phyloP scores from a whole-genome alignment of 2,113 vertebrate genomes.

The Abramis brama region DNA sequence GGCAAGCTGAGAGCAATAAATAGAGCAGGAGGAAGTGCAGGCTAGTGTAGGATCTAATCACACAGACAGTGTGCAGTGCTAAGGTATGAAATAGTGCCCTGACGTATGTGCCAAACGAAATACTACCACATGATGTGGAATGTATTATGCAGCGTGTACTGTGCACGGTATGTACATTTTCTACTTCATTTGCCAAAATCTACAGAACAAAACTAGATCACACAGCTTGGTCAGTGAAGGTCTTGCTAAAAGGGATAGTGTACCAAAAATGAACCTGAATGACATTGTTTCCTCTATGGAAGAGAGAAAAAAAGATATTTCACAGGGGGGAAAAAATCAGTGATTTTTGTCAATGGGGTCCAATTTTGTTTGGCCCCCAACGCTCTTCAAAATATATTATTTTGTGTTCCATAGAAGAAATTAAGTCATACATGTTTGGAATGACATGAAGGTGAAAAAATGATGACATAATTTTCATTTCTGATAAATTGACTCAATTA shows the following conservation, averaged over 20 bases:
- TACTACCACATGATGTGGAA: neutral
- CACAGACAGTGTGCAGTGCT: neutral
- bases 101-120: neutral
- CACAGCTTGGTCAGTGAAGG: neutral
- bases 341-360: neutral
- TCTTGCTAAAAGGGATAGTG: neutral
- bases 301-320: neutral
- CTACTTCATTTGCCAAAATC: neutral
- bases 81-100: neutral
- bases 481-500: too few species aligned
- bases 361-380: neutral
- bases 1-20: slow-evolving; percentile 46
- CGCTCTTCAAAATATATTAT: neutral
- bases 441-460: too few species aligned
- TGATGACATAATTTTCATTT: too few species aligned
- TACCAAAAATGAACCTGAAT: neutral
- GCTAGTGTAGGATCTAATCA: slow-evolving; percentile 7
- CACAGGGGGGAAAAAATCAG: neutral
- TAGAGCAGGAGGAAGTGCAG: slow-evolving; percentile 42
- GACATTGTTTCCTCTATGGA: neutral
- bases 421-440: neutral
- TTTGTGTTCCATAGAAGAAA: neutral
- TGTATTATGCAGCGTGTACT: neutral
- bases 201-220: neutral
- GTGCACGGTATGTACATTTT: neutral